A percentile compares a stretch with the other conserved stretches of the same genome.
Conservation (phyloP, 2,888 invertebrate genomes). For the Aphidoletes aphidimyza region DNA sequence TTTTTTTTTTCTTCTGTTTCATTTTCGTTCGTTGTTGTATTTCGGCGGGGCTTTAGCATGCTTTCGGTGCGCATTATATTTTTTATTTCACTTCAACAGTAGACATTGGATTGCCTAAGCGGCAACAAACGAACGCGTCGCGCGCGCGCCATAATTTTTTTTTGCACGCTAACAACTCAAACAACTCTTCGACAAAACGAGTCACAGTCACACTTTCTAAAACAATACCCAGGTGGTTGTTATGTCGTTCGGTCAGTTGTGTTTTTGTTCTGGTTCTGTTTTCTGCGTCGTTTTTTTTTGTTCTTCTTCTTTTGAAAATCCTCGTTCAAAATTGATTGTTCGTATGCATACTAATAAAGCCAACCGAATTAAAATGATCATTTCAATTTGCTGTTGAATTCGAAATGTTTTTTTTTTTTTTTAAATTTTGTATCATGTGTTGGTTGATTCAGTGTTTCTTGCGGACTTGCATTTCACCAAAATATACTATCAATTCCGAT, state of each 20-base stretch:
- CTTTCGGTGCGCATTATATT: not conserved
- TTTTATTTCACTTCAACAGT: too few relatives aligned
- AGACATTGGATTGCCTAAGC: slow-evolving; percentile 18
- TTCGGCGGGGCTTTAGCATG: slow-evolving; percentile 13
- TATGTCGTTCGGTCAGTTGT: not conserved
- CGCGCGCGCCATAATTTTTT: not conserved
- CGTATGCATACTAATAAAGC: not conserved
- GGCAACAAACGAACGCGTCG: not conserved
- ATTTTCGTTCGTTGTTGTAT: too few relatives aligned
- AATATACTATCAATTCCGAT: too few relatives aligned
- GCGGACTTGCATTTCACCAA: too few relatives aligned
- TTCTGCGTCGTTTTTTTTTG: not conserved
- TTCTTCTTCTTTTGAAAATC: not conserved
- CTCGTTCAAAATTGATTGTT: not conserved
- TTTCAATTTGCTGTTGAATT: too few relatives aligned
- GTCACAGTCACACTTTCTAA: not conserved
- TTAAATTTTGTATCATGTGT: too few relatives aligned
- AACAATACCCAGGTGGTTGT: not conserved
- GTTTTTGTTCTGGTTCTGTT: not conserved
- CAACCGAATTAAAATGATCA: too few relatives aligned
- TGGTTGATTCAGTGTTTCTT: too few relatives aligned
- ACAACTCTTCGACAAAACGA: not conserved
- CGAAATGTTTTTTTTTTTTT: too few relatives aligned
- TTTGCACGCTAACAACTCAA: not conserved
- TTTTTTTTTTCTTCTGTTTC: too few relatives aligned